Percentiles rank a stretch among this genome's conserved stretches.
Evolutionary conservation across 2,113 vertebrate species (phyloP).

Genomic region (Poeciliopsis prolifica): DNA sequence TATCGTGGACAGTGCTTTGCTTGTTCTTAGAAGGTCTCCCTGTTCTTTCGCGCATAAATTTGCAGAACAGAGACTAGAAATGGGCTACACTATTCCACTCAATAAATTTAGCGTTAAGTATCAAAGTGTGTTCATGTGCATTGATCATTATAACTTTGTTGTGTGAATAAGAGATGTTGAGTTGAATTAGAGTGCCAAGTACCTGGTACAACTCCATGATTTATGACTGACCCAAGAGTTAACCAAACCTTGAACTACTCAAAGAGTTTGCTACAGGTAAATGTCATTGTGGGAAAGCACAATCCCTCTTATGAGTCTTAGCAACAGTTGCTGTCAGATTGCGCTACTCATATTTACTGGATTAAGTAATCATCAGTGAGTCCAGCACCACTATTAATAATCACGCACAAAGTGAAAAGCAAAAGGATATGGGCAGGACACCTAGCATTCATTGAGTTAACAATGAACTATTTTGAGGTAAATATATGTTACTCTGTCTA

Average conservation of each 20-base stretch:
- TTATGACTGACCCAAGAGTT: not conserved
- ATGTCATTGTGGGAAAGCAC: not conserved
- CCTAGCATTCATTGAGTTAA: not conserved
- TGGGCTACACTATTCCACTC: not conserved
- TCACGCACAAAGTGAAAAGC: not conserved
- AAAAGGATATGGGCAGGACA: not conserved
- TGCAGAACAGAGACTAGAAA: not conserved
- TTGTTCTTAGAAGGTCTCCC: conserved; percentile 18
- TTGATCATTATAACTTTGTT: not conserved
- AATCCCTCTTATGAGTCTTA: too few relatives aligned
- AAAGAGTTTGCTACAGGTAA: not conserved
- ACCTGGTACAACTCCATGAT: not conserved
- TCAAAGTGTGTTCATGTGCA: not conserved
- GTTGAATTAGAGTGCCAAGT: not conserved
- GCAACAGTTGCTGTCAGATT: not conserved
- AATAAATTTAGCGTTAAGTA: not conserved
- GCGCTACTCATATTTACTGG: too few relatives aligned
- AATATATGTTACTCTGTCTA: not conserved
- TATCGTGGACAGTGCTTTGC: conserved; percentile 6
- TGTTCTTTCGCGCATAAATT: not conserved
- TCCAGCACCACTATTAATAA: too few relatives aligned
- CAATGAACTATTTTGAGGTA: not conserved
- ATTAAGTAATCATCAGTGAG: too few relatives aligned
- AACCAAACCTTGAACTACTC: not conserved
- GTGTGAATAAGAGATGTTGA: not conserved